These are phyloP conservation scores for Zonotrichia leucophrys DNA, from an alignment of 2,113 vertebrate species.

Conservation along the genomic window DNA sequence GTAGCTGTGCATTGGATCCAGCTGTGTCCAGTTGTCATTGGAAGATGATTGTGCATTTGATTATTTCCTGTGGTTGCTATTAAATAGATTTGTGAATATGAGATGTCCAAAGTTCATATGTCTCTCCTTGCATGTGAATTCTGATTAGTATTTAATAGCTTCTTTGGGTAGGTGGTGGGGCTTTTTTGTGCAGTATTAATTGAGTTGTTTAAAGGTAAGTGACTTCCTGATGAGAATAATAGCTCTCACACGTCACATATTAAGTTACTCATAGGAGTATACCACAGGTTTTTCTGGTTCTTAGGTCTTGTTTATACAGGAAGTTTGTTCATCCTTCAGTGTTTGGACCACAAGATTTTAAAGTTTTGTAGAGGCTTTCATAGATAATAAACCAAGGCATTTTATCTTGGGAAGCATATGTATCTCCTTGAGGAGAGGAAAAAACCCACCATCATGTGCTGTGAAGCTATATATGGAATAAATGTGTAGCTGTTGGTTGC, in stretches of 20 bases:
- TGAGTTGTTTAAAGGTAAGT: neutral
- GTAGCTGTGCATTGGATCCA: neutral
- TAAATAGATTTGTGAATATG: neutral
- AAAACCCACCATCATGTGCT: neutral
- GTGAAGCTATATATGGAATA: neutral
- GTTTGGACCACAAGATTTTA: neutral
- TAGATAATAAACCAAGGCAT: neutral
- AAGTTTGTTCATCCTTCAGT: neutral
- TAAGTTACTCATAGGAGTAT: neutral
- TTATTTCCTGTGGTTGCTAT: neutral
- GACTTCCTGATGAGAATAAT: neutral
- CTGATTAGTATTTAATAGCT: neutral
- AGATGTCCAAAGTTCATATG: neutral
- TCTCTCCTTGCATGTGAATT: neutral
- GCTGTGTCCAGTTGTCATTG: neutral
- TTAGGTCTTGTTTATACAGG: neutral
- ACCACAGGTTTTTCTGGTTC: slow-evolving; percentile 3
- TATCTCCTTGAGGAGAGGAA: neutral
- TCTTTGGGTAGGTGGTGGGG: neutral
- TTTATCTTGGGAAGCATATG: neutral
- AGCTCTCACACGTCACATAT: neutral
- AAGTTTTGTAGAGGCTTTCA: neutral
- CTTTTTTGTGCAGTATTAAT: neutral
- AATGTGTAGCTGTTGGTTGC: neutral
- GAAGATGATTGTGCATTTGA: neutral